These are phyloP conservation scores for Saturnia japonica DNA, from an alignment of 2,888 invertebrate genomes.

Conservation along the genomic window DNA sequence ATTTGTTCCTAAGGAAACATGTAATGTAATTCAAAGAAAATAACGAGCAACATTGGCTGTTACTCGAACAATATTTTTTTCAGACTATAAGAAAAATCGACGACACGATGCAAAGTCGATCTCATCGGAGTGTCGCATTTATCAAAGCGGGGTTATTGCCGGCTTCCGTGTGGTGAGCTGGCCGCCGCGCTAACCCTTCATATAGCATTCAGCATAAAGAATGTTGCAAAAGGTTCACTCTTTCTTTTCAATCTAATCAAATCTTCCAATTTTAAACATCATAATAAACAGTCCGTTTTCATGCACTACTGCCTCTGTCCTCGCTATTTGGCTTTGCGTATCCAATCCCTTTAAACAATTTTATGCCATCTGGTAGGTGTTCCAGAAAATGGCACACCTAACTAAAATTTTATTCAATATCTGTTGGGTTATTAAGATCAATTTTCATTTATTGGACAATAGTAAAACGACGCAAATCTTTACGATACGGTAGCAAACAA, in stretches of 20 bases:
- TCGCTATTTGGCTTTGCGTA: neutral
- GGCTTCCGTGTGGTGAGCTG: slow-evolving; percentile 15
- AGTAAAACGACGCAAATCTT: neutral
- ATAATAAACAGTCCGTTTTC: slow-evolving; percentile 6
- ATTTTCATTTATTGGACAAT: neutral
- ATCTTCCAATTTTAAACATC: neutral
- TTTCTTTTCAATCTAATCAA: neutral
- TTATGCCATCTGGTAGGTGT: neutral
- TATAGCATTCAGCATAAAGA: neutral
- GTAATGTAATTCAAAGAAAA: neutral
- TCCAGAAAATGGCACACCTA: neutral
- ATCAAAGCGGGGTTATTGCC: slow-evolving; percentile 34
- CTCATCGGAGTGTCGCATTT: slow-evolving; percentile 35
- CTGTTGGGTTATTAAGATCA: too few species aligned
- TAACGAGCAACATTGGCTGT: neutral
- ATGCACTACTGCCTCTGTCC: neutral
- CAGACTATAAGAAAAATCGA: slow-evolving; percentile 38
- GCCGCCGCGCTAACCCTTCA: neutral
- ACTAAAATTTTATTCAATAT: neutral
- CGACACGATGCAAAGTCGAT: slow-evolving; percentile 34
- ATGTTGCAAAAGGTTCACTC: slow-evolving; percentile 1
- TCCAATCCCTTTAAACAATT: neutral
- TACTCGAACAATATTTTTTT: slow-evolving; percentile 18
- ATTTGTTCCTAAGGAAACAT: neutral
- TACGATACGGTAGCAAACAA: neutral